Evolutionary conservation across 1,140 invertebrate genomes (phyloP).

Genomic region (Colletes gigas): DNA sequence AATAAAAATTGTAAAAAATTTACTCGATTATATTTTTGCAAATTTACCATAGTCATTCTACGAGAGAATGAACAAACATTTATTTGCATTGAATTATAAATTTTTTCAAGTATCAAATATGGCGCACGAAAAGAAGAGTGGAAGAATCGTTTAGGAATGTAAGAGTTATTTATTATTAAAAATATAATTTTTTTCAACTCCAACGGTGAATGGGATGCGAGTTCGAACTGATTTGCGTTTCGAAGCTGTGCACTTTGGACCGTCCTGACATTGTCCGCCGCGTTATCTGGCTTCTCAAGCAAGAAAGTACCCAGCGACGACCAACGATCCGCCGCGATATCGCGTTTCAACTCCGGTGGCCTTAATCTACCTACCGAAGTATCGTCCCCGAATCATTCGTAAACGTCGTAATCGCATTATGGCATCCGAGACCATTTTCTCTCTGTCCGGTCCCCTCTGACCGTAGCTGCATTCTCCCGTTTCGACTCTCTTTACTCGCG

Average conservation of each 20-base stretch:
- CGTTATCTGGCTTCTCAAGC: constrained; percentile 26
- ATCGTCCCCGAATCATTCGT: constrained; percentile 65
- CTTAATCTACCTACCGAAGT: constrained; percentile 58
- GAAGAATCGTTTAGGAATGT: too few species aligned
- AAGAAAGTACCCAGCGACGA: background rate
- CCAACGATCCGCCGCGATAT: constrained; percentile 48
- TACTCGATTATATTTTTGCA: too few species aligned
- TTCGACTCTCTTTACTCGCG: constrained; percentile 41
- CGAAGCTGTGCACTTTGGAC: background rate
- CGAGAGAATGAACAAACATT: too few species aligned
- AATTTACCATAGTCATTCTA: too few species aligned
- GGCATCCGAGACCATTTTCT: constrained; percentile 26
- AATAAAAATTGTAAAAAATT: too few species aligned
- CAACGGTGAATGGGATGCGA: background rate
- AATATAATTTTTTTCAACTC: background rate
- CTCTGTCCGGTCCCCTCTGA: background rate
- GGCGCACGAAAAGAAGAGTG: too few species aligned
- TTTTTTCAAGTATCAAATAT: too few species aligned
- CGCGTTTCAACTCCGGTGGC: constrained; percentile 71
- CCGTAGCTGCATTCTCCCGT: constrained; percentile 20
- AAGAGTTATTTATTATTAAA: too few species aligned
- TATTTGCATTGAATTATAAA: too few species aligned
- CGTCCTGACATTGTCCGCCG: constrained; percentile 5
- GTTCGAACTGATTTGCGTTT: background rate
- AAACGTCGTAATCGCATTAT: constrained; percentile 66